Base-by-base conservation (phyloP, 2,797 vertebrate genomes). In the Cuniculus paca region DNA sequence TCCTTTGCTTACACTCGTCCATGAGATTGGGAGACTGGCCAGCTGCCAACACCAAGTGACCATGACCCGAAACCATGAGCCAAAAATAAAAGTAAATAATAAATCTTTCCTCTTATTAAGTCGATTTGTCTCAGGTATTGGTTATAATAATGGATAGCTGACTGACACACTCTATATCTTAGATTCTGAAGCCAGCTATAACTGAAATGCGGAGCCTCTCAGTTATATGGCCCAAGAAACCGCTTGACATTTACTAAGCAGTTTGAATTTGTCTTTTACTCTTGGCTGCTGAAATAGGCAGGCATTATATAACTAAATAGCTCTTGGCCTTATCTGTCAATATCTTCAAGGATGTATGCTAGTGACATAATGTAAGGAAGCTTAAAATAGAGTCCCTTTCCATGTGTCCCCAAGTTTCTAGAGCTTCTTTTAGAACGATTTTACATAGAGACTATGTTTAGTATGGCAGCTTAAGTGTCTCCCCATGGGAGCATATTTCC, bases 351-450 rank as follows among this genome's bases (percentile, higher is more conserved):
- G 52, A 79, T 72, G 22, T 60, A 13, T 45, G 24, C 68, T 86
- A 39, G 42, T 83, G 45, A 94, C 79, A 92, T 74, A 68, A 75
- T 16, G 13, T n/a, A 17, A 95, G 9, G 70, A 70, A 39, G 82
- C 54, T 93, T 92, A 86, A 93, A 81, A 75, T 13, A 92, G 82
- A 95, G 77, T 68, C 34, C 1, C 16, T 75, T 24, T 87, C 63
- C 9, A 24, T 58, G 36, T 70, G 12, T 54, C 42, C 31, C 58
- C 34, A 7, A 17, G 20, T 54, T 56, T 42, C 28, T 54, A 22
- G 42, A 83, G 75, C 50, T 72, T 34, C 34, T 39, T 82, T 82
- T 8, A 54, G 36, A 81, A 20, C 26, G 9, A 80, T 31, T 70
- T 81, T 36, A 31, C 11, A n/a, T 9, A 36, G 42, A 89, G n/a